phyloP scores from a whole-genome alignment of 2,888 invertebrate species.

The Tuberolachnus salignus region DNA sequence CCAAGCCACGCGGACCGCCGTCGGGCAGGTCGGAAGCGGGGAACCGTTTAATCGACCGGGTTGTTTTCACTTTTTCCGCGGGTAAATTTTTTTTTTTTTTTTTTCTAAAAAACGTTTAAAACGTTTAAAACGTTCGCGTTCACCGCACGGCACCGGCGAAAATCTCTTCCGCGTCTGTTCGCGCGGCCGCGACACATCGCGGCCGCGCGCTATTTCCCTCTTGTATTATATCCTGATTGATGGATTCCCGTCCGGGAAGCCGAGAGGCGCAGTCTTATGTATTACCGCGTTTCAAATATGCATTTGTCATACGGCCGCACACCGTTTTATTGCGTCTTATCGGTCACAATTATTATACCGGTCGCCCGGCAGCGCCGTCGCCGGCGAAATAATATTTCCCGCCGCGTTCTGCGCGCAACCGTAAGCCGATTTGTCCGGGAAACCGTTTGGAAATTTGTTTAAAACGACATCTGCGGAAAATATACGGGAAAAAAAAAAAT shows the following conservation, averaged over 20 bases:
- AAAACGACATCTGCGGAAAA: too few relatives aligned
- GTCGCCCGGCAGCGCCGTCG: slow-evolving; percentile 31
- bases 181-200: not conserved
- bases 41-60: too few relatives aligned
- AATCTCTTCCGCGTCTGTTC: slow-evolving; percentile 17
- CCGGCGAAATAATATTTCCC: not conserved
- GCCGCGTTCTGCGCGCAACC: not conserved
- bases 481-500: not conserved
- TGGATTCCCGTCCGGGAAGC: slow-evolving; percentile 26
- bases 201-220: not conserved
- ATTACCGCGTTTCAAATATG: slow-evolving; percentile 33
- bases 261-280: not conserved
- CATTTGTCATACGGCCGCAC: slow-evolving; percentile 45
- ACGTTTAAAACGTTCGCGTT: too few relatives aligned
- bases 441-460: not conserved
- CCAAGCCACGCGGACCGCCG: too few relatives aligned
- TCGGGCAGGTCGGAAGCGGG: too few relatives aligned
- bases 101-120: too few relatives aligned
- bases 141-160: not conserved
- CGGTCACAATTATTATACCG: slow-evolving; percentile 46
- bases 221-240: slow-evolving; percentile 55
- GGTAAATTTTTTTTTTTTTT: too few relatives aligned
- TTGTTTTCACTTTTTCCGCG: too few relatives aligned
- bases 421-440: not conserved
- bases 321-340: slow-evolving; percentile 50